Conservation (phyloP, 2,888 invertebrate species). For the Lasioglossum oenotherae region DNA sequence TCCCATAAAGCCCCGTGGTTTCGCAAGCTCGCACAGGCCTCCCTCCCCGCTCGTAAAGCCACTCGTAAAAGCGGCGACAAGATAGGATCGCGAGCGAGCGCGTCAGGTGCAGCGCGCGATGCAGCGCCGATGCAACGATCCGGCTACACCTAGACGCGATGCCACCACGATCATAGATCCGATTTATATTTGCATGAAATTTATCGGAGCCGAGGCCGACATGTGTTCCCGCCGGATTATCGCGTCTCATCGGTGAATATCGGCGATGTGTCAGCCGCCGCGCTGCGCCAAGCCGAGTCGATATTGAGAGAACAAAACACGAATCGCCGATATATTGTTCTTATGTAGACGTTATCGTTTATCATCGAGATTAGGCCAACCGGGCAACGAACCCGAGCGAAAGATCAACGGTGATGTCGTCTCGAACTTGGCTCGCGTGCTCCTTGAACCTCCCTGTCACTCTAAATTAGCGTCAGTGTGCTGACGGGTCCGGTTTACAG, state of each 20-base stretch:
- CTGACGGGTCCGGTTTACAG: neutral
- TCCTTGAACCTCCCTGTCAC: neutral
- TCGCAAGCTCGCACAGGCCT: conserved; percentile 48
- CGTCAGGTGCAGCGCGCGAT: conserved; percentile 66
- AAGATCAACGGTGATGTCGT: neutral
- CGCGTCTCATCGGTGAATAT: conserved; percentile 53
- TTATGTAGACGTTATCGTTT: conserved; percentile 25
- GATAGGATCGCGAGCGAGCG: conserved; percentile 66
- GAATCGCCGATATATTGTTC: conserved; percentile 44
- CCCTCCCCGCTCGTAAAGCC: conserved; percentile 18
- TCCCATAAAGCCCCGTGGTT: conserved; percentile 56
- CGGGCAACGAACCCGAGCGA: neutral
- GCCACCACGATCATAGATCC: conserved; percentile 65
- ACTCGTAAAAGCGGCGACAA: conserved; percentile 53
- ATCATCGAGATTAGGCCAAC: conserved; percentile 10
- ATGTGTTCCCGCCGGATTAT: conserved; percentile 58
- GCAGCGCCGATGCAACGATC: conserved; percentile 36
- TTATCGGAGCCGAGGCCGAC: conserved; percentile 55
- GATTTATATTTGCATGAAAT: conserved; percentile 67
- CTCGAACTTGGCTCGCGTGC: neutral
- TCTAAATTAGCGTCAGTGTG: neutral
- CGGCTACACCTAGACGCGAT: conserved; percentile 57
- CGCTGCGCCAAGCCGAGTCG: neutral
- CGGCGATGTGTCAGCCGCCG: conserved; percentile 40
- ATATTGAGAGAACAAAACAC: conserved; percentile 49